A percentile compares a stretch with the other conserved stretches of the same genome.
Evolutionary conservation across 1,140 invertebrate species (phyloP).

Genomic region (Mactra quadrangularis): DNA sequence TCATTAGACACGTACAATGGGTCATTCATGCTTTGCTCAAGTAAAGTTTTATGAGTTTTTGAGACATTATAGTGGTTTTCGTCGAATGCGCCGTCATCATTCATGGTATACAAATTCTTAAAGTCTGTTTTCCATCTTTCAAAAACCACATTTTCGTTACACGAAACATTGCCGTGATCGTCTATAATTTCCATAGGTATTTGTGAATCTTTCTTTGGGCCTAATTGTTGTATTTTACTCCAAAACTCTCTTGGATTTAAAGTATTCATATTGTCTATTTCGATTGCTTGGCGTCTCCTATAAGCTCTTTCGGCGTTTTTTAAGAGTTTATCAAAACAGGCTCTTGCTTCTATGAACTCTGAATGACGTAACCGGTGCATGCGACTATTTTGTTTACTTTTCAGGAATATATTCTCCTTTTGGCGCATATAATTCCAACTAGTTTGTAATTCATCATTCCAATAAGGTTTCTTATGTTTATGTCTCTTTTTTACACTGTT

Average conservation of each 20-base stretch:
- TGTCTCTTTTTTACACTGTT: neutral
- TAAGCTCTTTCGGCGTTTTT: too few relatives aligned
- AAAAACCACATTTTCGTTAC: neutral
- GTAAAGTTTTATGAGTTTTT: constrained; percentile 36
- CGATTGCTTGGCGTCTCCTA: too few relatives aligned
- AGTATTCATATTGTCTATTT: constrained; percentile 61
- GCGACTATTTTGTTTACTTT: constrained; percentile 31
- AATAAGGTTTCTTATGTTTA: too few relatives aligned
- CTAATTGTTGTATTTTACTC: constrained; percentile 56
- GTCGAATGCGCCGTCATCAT: constrained; percentile 32
- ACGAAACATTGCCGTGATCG: constrained; percentile 9
- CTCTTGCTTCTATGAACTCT: neutral
- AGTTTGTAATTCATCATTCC: constrained; percentile 9
- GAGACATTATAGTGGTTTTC: constrained; percentile 35
- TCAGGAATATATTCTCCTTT: neutral
- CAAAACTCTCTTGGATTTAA: constrained; percentile 64
- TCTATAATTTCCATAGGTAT: constrained; percentile 42
- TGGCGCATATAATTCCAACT: neutral
- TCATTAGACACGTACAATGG: constrained; percentile 12
- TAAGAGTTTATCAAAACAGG: too few relatives aligned
- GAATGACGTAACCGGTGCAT: neutral
- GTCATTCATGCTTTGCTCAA: constrained; percentile 36
- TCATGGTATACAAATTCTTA: constrained; percentile 35
- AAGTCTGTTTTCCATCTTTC: constrained; percentile 46
- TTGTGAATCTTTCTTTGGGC: constrained; percentile 24